These are phyloP conservation scores for Mythimna loreyi DNA, from an alignment of 2,888 invertebrate species.

Conservation along the genomic window DNA sequence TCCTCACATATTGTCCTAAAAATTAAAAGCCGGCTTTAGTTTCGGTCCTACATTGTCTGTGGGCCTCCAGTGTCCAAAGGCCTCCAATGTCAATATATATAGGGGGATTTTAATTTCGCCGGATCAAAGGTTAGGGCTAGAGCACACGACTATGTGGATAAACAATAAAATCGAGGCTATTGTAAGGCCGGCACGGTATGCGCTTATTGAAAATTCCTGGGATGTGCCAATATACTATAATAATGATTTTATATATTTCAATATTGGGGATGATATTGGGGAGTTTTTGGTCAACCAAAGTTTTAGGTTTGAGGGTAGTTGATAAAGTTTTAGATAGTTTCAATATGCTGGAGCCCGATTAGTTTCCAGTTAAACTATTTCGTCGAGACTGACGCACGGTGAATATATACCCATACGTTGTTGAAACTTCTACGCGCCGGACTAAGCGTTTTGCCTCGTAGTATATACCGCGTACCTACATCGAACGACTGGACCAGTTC, in stretches of 20 bases:
- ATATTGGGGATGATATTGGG: slow-evolving; percentile 11
- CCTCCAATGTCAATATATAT: slow-evolving; percentile 34
- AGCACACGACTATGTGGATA: slow-evolving; percentile 17
- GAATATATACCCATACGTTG: no score
- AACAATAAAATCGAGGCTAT: slow-evolving; percentile 56
- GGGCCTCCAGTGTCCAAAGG: neutral
- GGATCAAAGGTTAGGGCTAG: slow-evolving; percentile 43
- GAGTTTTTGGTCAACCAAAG: slow-evolving; percentile 4
- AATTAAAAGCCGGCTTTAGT: slow-evolving; percentile 30
- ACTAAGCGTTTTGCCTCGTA: no score
- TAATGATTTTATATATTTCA: slow-evolving; percentile 33
- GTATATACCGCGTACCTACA: no score
- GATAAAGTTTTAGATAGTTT: neutral
- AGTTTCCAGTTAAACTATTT: neutral
- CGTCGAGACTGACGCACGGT: no score
- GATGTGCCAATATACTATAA: slow-evolving; percentile 32
- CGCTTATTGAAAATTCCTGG: slow-evolving; percentile 62
- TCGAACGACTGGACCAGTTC: no score
- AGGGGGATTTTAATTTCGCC: slow-evolving; percentile 43
- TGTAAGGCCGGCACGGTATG: slow-evolving; percentile 39
- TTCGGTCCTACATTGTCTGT: slow-evolving; percentile 32
- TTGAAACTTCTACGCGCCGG: no score
- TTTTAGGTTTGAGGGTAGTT: neutral
- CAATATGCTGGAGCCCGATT: neutral
- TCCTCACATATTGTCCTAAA: slow-evolving; percentile 19